These are phyloP conservation scores for Eospalax fontanierii DNA, from an alignment of 2,797 vertebrate genomes.

Conservation along the genomic window DNA sequence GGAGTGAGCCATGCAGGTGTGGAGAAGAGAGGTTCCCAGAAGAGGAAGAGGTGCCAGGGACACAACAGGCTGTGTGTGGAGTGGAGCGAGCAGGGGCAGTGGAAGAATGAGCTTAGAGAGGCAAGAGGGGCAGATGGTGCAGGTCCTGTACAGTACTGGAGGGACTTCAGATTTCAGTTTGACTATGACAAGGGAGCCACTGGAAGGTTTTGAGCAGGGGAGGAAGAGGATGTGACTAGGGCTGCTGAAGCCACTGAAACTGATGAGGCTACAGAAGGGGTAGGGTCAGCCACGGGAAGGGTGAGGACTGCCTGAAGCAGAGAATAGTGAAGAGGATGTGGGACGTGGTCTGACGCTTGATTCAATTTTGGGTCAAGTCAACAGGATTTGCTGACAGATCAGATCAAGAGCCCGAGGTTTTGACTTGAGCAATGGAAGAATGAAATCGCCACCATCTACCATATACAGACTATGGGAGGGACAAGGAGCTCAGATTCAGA, in stretches of 20 bases:
- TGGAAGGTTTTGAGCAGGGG: too few relatives aligned
- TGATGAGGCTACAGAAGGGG: neutral
- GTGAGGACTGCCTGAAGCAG: neutral
- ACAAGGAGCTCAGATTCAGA: neutral
- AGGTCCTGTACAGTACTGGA: neutral
- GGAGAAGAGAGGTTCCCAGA: neutral
- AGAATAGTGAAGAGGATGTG: neutral
- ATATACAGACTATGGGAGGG: neutral
- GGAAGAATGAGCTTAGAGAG: neutral
- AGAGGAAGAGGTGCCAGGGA: neutral
- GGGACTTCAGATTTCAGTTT: neutral
- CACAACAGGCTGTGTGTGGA: neutral
- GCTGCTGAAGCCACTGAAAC: neutral
- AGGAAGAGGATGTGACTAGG: neutral
- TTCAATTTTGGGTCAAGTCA: neutral
- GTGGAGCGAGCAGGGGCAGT: too few relatives aligned
- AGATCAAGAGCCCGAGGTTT: neutral
- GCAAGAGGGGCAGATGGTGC: neutral
- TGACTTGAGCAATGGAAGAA: neutral
- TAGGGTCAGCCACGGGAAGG: neutral
- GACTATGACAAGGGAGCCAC: neutral
- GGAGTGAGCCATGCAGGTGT: neutral
- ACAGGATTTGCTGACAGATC: neutral
- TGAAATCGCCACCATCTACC: neutral
- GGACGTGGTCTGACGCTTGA: neutral